phyloP scores from a whole-genome alignment of 1,140 invertebrate genomes.

The Bicyclus anynana region DNA sequence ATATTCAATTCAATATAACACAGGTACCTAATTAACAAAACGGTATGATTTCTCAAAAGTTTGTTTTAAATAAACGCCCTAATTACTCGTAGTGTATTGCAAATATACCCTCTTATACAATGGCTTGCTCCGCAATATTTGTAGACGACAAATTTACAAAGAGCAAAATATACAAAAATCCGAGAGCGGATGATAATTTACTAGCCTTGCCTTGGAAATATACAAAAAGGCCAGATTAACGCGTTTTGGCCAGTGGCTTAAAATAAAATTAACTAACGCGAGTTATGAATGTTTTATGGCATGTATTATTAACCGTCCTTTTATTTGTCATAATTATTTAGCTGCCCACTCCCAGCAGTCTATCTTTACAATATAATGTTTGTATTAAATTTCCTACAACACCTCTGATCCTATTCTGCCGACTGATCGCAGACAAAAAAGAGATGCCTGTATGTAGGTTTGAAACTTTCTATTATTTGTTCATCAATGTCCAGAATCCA shows the following conservation, averaged over 20 bases:
- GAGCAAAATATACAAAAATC: constrained; percentile 45
- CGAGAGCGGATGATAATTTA: constrained; percentile 30
- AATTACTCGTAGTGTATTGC: constrained; percentile 17
- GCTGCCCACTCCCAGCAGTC: no score
- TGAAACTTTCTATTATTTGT: no score
- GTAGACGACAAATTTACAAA: constrained; percentile 33
- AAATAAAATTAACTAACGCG: neutral
- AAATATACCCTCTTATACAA: constrained; percentile 27
- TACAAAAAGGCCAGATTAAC: constrained; percentile 36
- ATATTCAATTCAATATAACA: no score
- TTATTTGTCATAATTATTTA: no score
- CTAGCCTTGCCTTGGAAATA: constrained; percentile 39
- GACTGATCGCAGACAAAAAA: no score
- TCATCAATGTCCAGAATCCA: no score
- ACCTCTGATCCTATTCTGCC: no score
- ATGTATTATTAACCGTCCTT: no score
- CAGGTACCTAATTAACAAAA: neutral
- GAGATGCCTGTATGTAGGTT: no score
- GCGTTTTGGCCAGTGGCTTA: neutral
- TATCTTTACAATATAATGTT: no score
- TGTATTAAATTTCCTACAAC: no score
- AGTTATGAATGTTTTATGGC: neutral
- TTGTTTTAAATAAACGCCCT: neutral
- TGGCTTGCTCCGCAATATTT: constrained; percentile 28
- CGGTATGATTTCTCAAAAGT: neutral